Base-by-base conservation (phyloP, 2,113 vertebrate genomes). In the Lophura nycthemera region DNA sequence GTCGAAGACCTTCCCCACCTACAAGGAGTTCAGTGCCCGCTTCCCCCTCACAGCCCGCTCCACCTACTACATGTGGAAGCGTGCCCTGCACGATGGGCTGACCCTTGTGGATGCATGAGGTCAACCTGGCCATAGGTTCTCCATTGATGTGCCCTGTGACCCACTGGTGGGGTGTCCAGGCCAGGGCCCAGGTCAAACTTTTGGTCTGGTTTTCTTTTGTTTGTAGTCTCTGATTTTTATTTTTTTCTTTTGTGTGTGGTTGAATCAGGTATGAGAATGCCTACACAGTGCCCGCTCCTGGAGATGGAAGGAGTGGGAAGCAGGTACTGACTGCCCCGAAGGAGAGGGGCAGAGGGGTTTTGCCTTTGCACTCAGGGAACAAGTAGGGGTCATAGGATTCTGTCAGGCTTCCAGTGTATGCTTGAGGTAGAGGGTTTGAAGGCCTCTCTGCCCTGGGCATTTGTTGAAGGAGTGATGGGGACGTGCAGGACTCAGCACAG, bases 1-100 rank as follows among this genome's bases (percentile, higher is more conserved):
- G 93, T 98, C 99, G 24, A 98, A 99, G 92, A 98, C 98, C 79
- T 99, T 99, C 95, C 99, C 99, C 18, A 98, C 99, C 2, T 99
- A 99, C 93, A 99, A 99, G 91, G 99, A 99, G 94, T 99, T 99
- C 95, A 97, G 99, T 5, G 98, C 98, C 11, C 98, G 98, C 85
- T 99, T 99, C 70, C 99, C 99, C 0, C 98, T 99, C 77, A 99
- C 99, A 0, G 99, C 99, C 2, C 99, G 99, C 38, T 99, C 99
- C 3, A 99, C 99, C 4, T 99, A 99, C 94, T 99, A 99, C 97
- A 99, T 99, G 99, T 99, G 99, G 99, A 99, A 99, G 91, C 98
- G 99, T 3, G 99, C 99, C 3, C 92, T 99, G 94, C 98, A 99
- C 0, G 98, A 99, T 1, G 99, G 99, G 14, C 98, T 99, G 80